Percentiles rank a stretch among this genome's conserved stretches.
Conservation (phyloP, 2,888 invertebrate species). For the Cactoblastis cactorum region DNA sequence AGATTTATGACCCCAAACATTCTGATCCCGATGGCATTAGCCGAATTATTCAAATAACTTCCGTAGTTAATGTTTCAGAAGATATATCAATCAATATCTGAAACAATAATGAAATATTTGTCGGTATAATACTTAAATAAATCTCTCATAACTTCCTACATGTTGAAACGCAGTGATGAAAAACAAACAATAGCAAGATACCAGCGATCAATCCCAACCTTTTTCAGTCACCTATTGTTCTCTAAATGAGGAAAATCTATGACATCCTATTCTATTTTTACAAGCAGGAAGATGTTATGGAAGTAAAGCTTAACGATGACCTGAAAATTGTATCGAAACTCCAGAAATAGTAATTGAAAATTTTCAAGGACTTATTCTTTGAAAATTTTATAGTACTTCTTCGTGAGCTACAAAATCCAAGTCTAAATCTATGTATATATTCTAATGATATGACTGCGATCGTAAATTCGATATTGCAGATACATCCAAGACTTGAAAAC, state of each 20-base stretch:
- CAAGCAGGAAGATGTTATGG: slow-evolving; percentile 34
- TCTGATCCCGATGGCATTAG: too few relatives aligned
- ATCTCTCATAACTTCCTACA: neutral
- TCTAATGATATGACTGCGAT: slow-evolving; percentile 60
- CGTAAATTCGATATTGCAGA: slow-evolving; percentile 45
- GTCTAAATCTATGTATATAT: slow-evolving; percentile 30
- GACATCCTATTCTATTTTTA: slow-evolving; percentile 5
- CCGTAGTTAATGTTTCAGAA: neutral
- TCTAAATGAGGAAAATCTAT: slow-evolving; percentile 7
- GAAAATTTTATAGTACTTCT: slow-evolving; percentile 34
- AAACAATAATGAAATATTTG: neutral
- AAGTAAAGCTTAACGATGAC: slow-evolving; percentile 37
- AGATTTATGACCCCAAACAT: neutral
- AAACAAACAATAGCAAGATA: slow-evolving; percentile 14
- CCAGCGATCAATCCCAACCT: slow-evolving; percentile 6
- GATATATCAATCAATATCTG: neutral
- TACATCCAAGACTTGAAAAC: slow-evolving; percentile 19
- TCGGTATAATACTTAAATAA: too few relatives aligned
- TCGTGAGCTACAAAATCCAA: neutral
- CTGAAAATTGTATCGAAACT: slow-evolving; percentile 8
- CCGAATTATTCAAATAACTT: neutral
- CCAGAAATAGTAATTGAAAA: slow-evolving; percentile 23
- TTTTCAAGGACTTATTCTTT: slow-evolving; percentile 31
- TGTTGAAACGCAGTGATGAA: slow-evolving; percentile 3
- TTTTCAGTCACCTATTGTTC: slow-evolving; percentile 8